Conservation (phyloP, 2,113 vertebrate species). For the Larimichthys polyactis region DNA sequence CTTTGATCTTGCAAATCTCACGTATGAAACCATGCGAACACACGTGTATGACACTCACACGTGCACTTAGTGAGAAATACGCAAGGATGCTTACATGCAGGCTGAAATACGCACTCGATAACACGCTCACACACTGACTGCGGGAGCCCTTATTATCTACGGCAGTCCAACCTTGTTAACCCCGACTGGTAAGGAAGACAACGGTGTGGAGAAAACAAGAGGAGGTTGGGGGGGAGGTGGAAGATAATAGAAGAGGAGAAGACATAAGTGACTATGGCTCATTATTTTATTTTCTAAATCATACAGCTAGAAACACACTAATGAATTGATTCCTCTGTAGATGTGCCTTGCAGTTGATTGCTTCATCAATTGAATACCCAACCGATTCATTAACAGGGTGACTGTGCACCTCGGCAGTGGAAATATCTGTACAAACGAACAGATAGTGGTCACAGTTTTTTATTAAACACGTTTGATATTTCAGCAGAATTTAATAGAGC, state of each 20-base stretch:
- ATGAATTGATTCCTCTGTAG: background rate
- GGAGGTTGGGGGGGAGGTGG: background rate
- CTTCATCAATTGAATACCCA: background rate
- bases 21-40: background rate
- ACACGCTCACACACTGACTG: background rate
- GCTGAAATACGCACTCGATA: background rate
- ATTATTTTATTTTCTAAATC: background rate
- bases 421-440: background rate
- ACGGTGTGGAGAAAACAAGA: constrained; percentile 21
- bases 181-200: constrained; percentile 33
- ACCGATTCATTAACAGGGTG: background rate
- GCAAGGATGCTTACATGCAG: background rate
- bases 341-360: background rate
- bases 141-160: constrained; percentile 40
- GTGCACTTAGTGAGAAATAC: background rate
- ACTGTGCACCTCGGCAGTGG: background rate
- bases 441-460: no score
- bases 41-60: background rate
- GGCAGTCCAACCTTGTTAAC: constrained; percentile 40
- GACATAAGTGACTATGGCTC: constrained; percentile 15
- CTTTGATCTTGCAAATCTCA: constrained; percentile 18
- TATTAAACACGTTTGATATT: background rate
- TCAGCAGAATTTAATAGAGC: background rate
- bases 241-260: constrained; percentile 23
- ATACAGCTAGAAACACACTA: background rate